Conservation (phyloP, 2,113 vertebrate species). For the Corvus hawaiiensis region DNA sequence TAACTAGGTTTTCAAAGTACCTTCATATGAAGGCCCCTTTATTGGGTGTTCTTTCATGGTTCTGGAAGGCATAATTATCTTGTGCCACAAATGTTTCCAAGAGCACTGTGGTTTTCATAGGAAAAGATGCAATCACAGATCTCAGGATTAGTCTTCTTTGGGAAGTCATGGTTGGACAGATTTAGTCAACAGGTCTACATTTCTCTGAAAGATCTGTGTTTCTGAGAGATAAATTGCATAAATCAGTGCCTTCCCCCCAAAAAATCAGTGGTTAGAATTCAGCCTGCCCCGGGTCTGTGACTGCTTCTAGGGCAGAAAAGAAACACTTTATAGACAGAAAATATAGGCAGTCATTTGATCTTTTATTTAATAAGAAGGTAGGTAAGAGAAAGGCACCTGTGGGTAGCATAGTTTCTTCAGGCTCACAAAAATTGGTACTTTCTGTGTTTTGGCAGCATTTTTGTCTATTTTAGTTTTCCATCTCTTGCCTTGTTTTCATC, state of each 20-base stretch:
- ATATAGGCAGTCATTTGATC: not conserved
- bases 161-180: not conserved
- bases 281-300: accelerated
- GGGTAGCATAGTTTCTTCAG: not conserved
- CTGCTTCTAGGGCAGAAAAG: not conserved
- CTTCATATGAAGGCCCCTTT: not conserved
- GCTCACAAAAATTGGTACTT: not conserved
- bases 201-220: not conserved
- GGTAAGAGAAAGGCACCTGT: not conserved
- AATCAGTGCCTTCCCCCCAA: accelerated
- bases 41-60: not conserved
- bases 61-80: not conserved
- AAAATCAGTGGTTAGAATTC: not conserved
- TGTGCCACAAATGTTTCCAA: not conserved
- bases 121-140: not conserved
- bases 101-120: not conserved
- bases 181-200: not conserved
- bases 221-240: not conserved
- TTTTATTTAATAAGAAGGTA: not conserved
- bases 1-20: not conserved
- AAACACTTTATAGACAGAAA: not conserved
- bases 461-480: not conserved
- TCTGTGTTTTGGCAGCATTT: not conserved
- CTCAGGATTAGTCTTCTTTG: not conserved
- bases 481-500: not conserved